A percentile compares a stretch with the other conserved stretches of the same genome.
These are phyloP conservation scores for Cheilosia variabilis DNA, from an alignment of 2,888 invertebrate genomes.

Conservation along the genomic window DNA sequence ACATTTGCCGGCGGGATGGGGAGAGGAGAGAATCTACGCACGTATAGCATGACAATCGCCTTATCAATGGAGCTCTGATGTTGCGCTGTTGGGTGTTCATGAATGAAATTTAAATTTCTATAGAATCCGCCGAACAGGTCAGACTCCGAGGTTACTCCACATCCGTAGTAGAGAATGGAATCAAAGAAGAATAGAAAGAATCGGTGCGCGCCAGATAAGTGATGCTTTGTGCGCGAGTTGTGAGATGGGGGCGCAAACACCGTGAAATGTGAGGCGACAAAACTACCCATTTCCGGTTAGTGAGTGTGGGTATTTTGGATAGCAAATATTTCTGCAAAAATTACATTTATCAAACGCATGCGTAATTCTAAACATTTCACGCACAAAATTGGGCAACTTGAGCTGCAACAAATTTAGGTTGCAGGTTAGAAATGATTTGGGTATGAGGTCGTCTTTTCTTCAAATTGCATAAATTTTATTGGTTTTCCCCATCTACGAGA, in stretches of 20 bases:
- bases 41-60: conserved; percentile 45
- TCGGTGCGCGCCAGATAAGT: conserved; percentile 18
- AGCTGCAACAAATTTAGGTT: no score
- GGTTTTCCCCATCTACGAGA: no score
- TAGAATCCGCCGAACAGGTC: conserved; percentile 41
- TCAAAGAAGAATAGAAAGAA: conserved; percentile 28
- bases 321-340: no score
- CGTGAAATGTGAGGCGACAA: conserved; percentile 32
- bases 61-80: conserved; percentile 63
- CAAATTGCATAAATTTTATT: no score
- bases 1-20: no score
- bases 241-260: background rate
- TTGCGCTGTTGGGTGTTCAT: conserved; percentile 52
- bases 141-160: conserved; percentile 56
- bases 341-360: no score
- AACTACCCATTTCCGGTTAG: conserved; percentile 41
- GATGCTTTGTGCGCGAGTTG: background rate
- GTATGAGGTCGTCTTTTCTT: no score
- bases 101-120: conserved; percentile 72
- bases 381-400: no score
- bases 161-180: conserved; percentile 43
- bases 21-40: no score
- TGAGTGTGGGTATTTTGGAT: no score
- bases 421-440: no score
- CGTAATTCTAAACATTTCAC: no score